Evolutionary conservation across 2,888 invertebrate genomes (phyloP).

Genomic region (Luffia ferchaultella): DNA sequence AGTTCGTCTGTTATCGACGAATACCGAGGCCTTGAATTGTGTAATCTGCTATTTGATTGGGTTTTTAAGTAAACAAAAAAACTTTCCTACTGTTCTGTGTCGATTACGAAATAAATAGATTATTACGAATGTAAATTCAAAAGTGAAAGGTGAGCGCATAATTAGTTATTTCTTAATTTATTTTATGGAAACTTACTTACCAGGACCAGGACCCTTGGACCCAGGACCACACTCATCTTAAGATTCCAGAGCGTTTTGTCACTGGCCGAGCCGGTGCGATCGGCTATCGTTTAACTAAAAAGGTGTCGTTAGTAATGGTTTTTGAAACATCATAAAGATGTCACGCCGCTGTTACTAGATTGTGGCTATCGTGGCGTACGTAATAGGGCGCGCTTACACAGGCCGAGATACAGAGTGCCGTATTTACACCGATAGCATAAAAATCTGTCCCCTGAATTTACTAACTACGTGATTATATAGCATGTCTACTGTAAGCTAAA

Average conservation of each 20-base stretch:
- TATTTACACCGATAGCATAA: neutral
- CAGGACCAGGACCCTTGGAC: too few relatives aligned
- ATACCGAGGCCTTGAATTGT: neutral
- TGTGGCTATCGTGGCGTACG: slow-evolving; percentile 41
- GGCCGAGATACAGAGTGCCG: neutral
- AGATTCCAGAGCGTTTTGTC: slow-evolving; percentile 44
- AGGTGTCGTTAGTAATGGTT: slow-evolving; percentile 66
- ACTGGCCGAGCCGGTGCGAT: slow-evolving; percentile 30
- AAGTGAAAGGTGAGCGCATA: neutral
- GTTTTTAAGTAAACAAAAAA: neutral
- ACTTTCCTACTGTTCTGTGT: neutral
- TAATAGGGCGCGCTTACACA: slow-evolving; percentile 29
- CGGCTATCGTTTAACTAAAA: slow-evolving; percentile 62
- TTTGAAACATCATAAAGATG: slow-evolving; percentile 66
- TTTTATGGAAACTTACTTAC: too few relatives aligned
- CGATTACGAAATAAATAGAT: neutral
- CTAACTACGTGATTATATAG: too few relatives aligned
- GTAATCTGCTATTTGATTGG: neutral
- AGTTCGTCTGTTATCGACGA: neutral
- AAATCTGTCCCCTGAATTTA: slow-evolving; percentile 12
- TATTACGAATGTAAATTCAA: neutral
- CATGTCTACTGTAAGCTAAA: too few relatives aligned
- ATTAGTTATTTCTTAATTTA: too few relatives aligned
- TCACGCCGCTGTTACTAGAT: slow-evolving; percentile 58
- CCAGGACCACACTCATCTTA: neutral